Evolutionary conservation across 2,797 vertebrate genomes (phyloP), one percentile per base, ranked within the genome.

Genomic region (Intellagama lesueurii): DNA sequence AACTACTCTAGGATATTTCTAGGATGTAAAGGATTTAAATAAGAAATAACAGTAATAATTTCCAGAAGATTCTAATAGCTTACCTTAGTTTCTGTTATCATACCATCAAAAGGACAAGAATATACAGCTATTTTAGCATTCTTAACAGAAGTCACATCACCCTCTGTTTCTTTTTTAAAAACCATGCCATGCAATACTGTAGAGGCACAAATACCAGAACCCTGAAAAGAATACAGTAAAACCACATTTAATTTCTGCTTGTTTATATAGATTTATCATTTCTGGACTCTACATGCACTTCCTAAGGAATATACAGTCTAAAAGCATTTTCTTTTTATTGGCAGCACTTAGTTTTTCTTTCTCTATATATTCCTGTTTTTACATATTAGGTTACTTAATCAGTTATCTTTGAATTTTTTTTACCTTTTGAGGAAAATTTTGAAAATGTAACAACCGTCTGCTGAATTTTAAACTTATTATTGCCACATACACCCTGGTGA

Each of bases 11-110:
- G 52, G 30, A 85, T 8, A 32, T 40, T 76, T 76, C 44, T 14
- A 80, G 5, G 30, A 30, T 56, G 52, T 56, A 80, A 80, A 56
- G 16, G 6, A 12, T 52, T 52, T n/a, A 68, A 8, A 26, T 11
- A 86, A n/a, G 17, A 47, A 56, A 30, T n/a, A 83, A 24, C 14
- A 79, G 30, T 14, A 60, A 70, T 35, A 75, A 12, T 26, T 47
- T 85, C 32, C 35, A 40, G 2, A 79, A 56, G 3, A 85, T 8
- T 32, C 75, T 82, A 87, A 77, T 72, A 76, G 88, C 94, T 91
- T 97, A 99, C 99, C 98, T 99, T 99, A 76, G 99, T 99, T 96
- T 99, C 99, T 83, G 98, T 99, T 94, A 98, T 97, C 97, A 96
- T 99, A 95, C 98, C 97, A 97, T 99, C 99, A 92, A 99, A 99